Percentiles rank a stretch among this genome's conserved stretches.
Evolutionary conservation across 1,140 invertebrate genomes (phyloP).

Genomic region (Lucilia sericata): DNA sequence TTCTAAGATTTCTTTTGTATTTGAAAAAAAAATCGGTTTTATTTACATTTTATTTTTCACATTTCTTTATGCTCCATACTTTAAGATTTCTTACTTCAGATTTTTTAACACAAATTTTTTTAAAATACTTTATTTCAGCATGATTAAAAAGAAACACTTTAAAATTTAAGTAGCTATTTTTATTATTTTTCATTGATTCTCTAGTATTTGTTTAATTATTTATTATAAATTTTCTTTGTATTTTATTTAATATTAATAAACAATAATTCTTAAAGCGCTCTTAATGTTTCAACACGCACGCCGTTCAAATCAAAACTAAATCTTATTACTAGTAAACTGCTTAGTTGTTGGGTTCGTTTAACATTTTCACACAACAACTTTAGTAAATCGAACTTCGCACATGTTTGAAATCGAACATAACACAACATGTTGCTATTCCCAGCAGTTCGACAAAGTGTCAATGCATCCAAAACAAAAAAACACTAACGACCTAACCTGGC

Average conservation of each 20-base stretch:
- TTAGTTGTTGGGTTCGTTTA: conserved; percentile 23
- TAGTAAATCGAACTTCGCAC: background rate
- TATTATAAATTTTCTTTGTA: background rate
- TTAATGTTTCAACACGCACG: conserved; percentile 11
- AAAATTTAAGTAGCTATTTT: background rate
- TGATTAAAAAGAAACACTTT: background rate
- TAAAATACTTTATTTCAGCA: background rate
- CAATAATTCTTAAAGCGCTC: background rate
- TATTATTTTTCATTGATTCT: background rate
- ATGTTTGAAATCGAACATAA: conserved; percentile 35
- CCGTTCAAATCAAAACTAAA: conserved; percentile 43
- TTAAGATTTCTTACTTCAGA: background rate
- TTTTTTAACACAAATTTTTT: background rate
- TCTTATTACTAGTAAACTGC: conserved; percentile 29
- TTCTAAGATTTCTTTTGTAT: background rate
- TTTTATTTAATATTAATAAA: too few relatives aligned
- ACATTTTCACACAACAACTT: background rate
- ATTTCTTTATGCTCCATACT: background rate
- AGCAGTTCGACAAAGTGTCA: background rate
- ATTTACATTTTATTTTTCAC: background rate
- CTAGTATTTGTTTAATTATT: conserved; percentile 9
- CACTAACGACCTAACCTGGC: too few relatives aligned
- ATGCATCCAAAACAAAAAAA: too few relatives aligned
- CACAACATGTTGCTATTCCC: conserved; percentile 29
- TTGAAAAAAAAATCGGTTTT: background rate